Conservation (phyloP, 1,140 invertebrate species). For the Pissodes strobi region DNA sequence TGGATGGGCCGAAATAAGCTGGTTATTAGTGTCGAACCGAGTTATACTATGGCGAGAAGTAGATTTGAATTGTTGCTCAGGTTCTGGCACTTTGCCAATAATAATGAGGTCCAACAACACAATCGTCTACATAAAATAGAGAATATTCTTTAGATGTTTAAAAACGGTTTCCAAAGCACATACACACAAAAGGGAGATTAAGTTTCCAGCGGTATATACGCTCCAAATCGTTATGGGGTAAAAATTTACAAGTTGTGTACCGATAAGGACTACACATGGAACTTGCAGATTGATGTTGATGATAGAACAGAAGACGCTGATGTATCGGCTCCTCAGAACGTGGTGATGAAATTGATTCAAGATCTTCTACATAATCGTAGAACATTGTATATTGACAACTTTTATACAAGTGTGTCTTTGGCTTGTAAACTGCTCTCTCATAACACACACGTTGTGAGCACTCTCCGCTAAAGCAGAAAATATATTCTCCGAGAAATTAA, state of each 20-base stretch:
- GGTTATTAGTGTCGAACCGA: constrained; percentile 17
- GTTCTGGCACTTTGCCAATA: constrained; percentile 33
- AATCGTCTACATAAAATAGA: constrained; percentile 20
- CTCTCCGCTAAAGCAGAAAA: not conserved
- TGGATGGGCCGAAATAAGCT: constrained; percentile 14
- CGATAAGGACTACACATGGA: constrained; percentile 42
- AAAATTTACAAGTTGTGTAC: constrained; percentile 48
- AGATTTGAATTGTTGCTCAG: too few relatives aligned
- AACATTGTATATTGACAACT: too few relatives aligned
- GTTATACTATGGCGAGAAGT: constrained; percentile 22
- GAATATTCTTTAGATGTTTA: constrained; percentile 4
- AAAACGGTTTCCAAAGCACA: constrained; percentile 33
- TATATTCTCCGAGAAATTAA: not conserved
- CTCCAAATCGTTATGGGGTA: constrained; percentile 48
- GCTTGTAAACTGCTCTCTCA: not conserved
- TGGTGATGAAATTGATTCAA: constrained; percentile 20
- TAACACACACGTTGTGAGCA: not conserved
- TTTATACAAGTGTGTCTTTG: not conserved
- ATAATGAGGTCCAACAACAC: not conserved
- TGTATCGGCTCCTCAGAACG: too few relatives aligned
- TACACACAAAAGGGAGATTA: constrained; percentile 43
- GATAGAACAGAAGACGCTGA: too few relatives aligned
- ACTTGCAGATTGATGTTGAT: constrained; percentile 33
- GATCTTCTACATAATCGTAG: constrained; percentile 24
- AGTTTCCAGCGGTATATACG: constrained; percentile 48